A percentile compares a stretch with the other conserved stretches of the same genome.
These are phyloP conservation scores for Pegoplata infirma DNA, from an alignment of 2,888 invertebrate genomes.

Conservation along the genomic window DNA sequence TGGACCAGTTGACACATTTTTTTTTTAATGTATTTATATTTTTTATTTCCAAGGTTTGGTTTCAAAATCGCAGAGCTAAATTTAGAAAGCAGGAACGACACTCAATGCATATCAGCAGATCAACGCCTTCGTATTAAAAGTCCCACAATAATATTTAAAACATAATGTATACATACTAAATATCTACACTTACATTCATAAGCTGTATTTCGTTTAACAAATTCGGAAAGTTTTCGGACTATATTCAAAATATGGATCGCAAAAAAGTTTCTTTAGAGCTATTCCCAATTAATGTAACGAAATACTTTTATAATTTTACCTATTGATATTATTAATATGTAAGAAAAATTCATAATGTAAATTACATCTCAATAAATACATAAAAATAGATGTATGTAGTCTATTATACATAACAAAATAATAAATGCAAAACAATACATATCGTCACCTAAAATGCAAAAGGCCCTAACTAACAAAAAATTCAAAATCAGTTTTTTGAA, in stretches of 20 bases:
- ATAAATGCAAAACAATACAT: constrained; percentile 30
- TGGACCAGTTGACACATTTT: too few relatives aligned
- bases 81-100: constrained; percentile 74
- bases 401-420: too few relatives aligned
- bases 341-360: not conserved
- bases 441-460: too few relatives aligned
- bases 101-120: constrained; percentile 66
- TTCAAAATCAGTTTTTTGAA: too few relatives aligned
- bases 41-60: constrained; percentile 71
- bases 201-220: too few relatives aligned
- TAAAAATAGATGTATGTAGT: too few relatives aligned
- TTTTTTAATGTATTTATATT: not conserved
- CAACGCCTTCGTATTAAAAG: constrained; percentile 58
- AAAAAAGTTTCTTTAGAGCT: too few relatives aligned
- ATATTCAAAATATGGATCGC: too few relatives aligned
- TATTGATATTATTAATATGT: constrained; percentile 1
- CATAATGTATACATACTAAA: too few relatives aligned
- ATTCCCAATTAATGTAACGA: not conserved
- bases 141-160: not conserved
- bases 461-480: too few relatives aligned
- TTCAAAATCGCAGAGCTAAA: constrained; percentile 74
- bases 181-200: too few relatives aligned
- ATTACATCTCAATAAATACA: constrained; percentile 10
- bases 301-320: not conserved
- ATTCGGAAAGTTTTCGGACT: too few relatives aligned